Base-by-base conservation (phyloP, 2,113 vertebrate species). In the Haemorhous mexicanus region DNA sequence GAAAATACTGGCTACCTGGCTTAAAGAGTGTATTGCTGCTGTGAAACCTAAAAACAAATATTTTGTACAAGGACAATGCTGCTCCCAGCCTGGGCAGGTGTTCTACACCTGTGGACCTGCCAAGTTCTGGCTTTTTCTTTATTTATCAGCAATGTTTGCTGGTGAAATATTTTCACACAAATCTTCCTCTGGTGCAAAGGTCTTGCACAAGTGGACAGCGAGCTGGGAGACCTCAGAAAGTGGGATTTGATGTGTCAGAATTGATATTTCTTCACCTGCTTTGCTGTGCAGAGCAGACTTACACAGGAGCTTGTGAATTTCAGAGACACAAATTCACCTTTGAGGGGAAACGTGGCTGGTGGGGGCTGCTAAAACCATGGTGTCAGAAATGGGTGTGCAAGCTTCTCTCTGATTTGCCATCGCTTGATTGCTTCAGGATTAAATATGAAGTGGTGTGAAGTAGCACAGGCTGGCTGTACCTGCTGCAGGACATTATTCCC, bases 291-390 rank as follows among this genome's bases (percentile, higher is more conserved):
- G 44, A 53, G 49, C 9, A 74, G 59, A 53, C 33, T 19, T 49
- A 21, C 22, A 8, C 0, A 0, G 39, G 58, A 76, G 14, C 35
- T 20, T 26, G 33, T 32, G 67, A 69, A 24, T 30, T 50, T 66
- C 30, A 28, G 66, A 50, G 63, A 19, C 11, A 3, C 3, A 6
- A 50, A 80, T 53, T 76, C 21, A 47, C 11, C 30, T 59, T 67
- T 77, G 9, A 39, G 0, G 1, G 70, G 50, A 80, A 90, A 32
- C 7, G 1, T 5, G 15, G n/a, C 20, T 76, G 6, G 23, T 76
- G 63, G 8, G 19, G 3, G 33, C 82, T 83, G 41, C 66, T 73
- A 28, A 86, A 83, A 39, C 43, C 43, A n/a, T 50, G 11, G 3
- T 7, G 6, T 27, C n/a, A 58, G 41, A 55, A 62, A 53, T 77